Conservation (phyloP, 2,113 vertebrate species). For the Perognathus longimembris region DNA sequence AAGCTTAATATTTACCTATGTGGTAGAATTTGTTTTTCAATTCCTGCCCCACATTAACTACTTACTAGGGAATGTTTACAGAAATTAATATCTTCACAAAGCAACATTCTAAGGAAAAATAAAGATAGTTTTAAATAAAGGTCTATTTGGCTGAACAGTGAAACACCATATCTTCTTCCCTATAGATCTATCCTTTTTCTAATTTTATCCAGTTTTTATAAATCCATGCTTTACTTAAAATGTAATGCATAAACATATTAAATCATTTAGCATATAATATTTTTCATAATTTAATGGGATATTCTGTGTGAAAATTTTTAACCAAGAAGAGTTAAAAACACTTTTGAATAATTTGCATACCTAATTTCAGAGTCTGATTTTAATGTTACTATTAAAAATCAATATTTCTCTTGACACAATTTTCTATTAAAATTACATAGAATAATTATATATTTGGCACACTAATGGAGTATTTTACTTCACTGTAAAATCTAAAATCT, state of each 20-base stretch:
- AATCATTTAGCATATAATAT: background rate
- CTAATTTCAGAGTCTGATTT: conserved; percentile 19
- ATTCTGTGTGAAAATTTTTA: conserved; percentile 19
- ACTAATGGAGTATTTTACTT: background rate
- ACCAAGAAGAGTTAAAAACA: conserved; percentile 24
- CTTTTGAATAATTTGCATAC: background rate
- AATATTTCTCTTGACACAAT: background rate
- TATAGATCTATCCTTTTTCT: conserved; percentile 37
- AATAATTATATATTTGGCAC: conserved; percentile 6
- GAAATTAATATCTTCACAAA: background rate
- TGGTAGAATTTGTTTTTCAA: background rate
- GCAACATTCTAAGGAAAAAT: background rate
- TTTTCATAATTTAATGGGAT: background rate
- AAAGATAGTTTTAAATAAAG: background rate
- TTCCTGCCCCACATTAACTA: background rate
- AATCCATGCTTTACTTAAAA: conserved; percentile 75
- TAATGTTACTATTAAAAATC: background rate
- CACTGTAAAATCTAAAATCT: background rate
- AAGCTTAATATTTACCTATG: background rate
- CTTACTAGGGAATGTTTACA: background rate
- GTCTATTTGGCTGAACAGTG: conserved; percentile 66
- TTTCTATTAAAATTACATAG: conserved; percentile 6
- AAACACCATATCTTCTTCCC: conserved; percentile 72
- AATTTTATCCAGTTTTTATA: conserved; percentile 79
- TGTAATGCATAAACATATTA: conserved; percentile 55